A percentile compares a stretch with the other conserved stretches of the same genome.
Conservation (phyloP, 2,113 vertebrate genomes). For the Pelodiscus sinensis region DNA sequence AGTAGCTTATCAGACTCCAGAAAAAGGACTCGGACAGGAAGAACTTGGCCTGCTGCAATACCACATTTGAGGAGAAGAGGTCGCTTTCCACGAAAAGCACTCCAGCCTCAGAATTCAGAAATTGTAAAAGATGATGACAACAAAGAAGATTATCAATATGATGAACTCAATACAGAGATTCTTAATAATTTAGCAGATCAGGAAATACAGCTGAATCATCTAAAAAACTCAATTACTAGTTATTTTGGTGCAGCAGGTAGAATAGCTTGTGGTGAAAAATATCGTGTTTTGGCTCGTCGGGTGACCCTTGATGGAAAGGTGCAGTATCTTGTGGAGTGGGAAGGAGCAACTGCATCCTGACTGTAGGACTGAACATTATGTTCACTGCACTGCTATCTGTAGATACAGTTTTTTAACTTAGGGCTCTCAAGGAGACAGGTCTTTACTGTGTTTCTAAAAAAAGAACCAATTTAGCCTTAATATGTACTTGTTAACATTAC, state of each 20-base stretch:
- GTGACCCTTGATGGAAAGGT: slow-evolving; percentile 97
- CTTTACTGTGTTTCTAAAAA: slow-evolving; percentile 73
- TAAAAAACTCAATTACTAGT: slow-evolving; percentile 97
- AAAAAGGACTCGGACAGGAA: slow-evolving; percentile 87
- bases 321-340: slow-evolving; percentile 99
- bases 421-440: slow-evolving; percentile 69
- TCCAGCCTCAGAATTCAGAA: slow-evolving; percentile 90
- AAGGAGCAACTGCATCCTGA: slow-evolving; percentile 98
- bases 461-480: slow-evolving; percentile 82
- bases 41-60: slow-evolving; percentile 87
- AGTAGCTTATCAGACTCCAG: slow-evolving; percentile 85
- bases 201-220: slow-evolving; percentile 92
- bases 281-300: slow-evolving; percentile 92
- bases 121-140: slow-evolving; percentile 87
- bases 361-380: slow-evolving; percentile 79
- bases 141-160: slow-evolving; percentile 84
- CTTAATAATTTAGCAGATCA: slow-evolving; percentile 92
- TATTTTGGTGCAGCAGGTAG: slow-evolving; percentile 98
- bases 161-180: slow-evolving; percentile 92
- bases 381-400: slow-evolving; percentile 81
- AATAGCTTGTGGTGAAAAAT: slow-evolving; percentile 97
- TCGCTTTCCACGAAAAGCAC: slow-evolving; percentile 88
- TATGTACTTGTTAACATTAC: slow-evolving; percentile 77
- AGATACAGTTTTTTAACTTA: slow-evolving; percentile 73
- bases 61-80: slow-evolving; percentile 90